These are phyloP conservation scores for Allobates femoralis DNA, from an alignment of 2,797 vertebrate species.

Conservation along the genomic window DNA sequence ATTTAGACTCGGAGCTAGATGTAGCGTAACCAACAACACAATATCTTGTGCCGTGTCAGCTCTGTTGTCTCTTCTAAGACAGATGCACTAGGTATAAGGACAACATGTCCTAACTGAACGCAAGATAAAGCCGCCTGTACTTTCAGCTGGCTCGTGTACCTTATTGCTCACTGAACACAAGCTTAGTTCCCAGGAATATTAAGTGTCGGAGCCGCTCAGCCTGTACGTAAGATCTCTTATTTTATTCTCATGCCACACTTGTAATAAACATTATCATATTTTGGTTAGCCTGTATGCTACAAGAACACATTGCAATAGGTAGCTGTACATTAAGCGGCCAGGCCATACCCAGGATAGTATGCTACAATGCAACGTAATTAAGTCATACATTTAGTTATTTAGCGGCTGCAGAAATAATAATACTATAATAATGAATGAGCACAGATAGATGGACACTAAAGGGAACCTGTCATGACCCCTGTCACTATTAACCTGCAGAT, in stretches of 20 bases:
- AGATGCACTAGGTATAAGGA: neutral
- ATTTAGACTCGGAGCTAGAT: conserved; percentile 23
- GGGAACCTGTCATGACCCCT: too few species aligned
- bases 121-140: conserved; percentile 42
- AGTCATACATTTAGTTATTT: neutral
- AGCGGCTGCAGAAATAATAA: neutral
- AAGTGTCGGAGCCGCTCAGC: neutral
- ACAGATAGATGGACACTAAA: too few species aligned
- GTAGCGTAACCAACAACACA: conserved; percentile 33
- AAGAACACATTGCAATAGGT: neutral
- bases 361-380: neutral
- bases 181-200: conserved; percentile 35
- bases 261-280: conserved; percentile 24
- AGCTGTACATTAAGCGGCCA: neutral
- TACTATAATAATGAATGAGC: too few species aligned
- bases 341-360: conserved; percentile 4
- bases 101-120: conserved; percentile 43
- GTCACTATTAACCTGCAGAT: too few species aligned
- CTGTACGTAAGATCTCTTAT: conserved; percentile 10
- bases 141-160: conserved; percentile 20
- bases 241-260: neutral
- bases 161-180: conserved; percentile 36
- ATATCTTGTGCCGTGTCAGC: conserved; percentile 49
- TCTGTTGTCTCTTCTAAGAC: conserved; percentile 39
- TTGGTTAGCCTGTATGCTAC: neutral